Conservation (phyloP, 37 sponge, comb jelly and placozoan genomes). For the Eunapius fragilis region DNA sequence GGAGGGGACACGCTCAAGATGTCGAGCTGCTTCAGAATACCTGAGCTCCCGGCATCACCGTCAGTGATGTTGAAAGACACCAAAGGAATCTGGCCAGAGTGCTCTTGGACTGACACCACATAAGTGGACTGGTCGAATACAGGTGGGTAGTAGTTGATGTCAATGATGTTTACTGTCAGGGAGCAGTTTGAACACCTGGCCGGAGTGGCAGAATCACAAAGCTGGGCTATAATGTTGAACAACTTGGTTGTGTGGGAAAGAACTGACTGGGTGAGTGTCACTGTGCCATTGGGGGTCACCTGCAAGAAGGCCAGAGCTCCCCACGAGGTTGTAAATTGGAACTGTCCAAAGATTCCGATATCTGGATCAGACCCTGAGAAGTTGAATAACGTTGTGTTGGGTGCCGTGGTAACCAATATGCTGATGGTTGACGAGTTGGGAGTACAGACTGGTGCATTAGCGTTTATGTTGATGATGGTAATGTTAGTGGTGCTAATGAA, state of each 20-base stretch:
- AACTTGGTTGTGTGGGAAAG: conserved; percentile 19
- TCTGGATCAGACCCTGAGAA: conserved; percentile 58
- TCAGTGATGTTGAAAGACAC: conserved; percentile 34
- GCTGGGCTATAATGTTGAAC: conserved; percentile 28
- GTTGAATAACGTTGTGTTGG: not conserved
- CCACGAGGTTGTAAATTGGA: conserved; percentile 12
- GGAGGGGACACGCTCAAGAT: not conserved
- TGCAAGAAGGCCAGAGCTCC: conserved; percentile 30
- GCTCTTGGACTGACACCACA: conserved; percentile 28
- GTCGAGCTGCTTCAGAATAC: conserved; percentile 12
- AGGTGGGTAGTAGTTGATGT: conserved; percentile 61
- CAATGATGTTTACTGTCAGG: conserved; percentile 28
- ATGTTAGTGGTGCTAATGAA: conserved; percentile 54
- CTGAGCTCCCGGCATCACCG: conserved; percentile 57
- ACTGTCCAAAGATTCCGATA: conserved; percentile 46
- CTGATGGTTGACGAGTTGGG: not conserved
- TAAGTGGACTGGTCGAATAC: conserved; percentile 22
- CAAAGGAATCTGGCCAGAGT: not conserved
- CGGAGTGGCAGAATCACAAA: conserved; percentile 49
- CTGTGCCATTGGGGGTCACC: not conserved
- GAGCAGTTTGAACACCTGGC: conserved; percentile 44
- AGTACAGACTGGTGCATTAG: conserved; percentile 58
- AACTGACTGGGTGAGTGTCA: conserved; percentile 14
- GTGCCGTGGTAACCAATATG: conserved; percentile 31
- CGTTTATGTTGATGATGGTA: conserved; percentile 63